phyloP scores from a whole-genome alignment of 2,888 invertebrate species.

The Melanostoma mellinum region DNA sequence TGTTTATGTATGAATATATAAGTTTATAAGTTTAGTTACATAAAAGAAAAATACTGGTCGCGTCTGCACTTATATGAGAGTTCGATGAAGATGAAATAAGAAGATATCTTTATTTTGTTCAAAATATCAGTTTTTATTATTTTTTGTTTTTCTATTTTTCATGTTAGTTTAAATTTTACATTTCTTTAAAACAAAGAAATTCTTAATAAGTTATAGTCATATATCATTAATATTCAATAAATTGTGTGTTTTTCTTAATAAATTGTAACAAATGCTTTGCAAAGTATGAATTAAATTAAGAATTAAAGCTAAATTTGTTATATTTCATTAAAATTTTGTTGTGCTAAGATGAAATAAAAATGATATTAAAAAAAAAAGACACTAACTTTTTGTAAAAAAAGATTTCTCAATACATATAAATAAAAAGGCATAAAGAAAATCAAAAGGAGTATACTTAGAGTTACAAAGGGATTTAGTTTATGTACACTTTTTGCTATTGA shows the following conservation, averaged over 20 bases:
- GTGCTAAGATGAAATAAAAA: conserved; percentile 49
- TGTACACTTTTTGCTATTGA: too few relatives aligned
- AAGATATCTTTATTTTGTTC: conserved; percentile 71
- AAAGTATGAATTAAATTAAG: conserved; percentile 64
- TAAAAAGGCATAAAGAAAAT: conserved; percentile 40
- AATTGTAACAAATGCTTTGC: conserved; percentile 71
- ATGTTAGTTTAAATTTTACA: conserved; percentile 65
- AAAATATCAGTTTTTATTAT: conserved; percentile 70
- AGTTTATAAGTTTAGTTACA: not conserved
- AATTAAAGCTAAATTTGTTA: conserved; percentile 61
- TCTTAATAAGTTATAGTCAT: conserved; percentile 70
- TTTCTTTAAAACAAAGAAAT: conserved; percentile 75
- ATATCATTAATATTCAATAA: conserved; percentile 64
- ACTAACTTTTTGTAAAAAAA: not conserved
- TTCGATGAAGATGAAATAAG: conserved; percentile 64
- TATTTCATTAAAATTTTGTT: conserved; percentile 48
- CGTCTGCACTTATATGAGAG: conserved; percentile 35
- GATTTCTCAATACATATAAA: conserved; percentile 41
- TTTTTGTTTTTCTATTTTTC: conserved; percentile 61
- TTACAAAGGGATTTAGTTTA: too few relatives aligned
- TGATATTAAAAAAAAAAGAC: conserved; percentile 19
- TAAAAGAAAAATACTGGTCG: not conserved
- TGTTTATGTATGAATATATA: conserved; percentile 6
- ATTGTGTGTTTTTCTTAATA: conserved; percentile 66
- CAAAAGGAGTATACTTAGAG: not conserved